A percentile compares a stretch with the other conserved stretches of the same genome.
Evolutionary conservation across 2,888 invertebrate species (phyloP).

Genomic region (Dryococelus australis): DNA sequence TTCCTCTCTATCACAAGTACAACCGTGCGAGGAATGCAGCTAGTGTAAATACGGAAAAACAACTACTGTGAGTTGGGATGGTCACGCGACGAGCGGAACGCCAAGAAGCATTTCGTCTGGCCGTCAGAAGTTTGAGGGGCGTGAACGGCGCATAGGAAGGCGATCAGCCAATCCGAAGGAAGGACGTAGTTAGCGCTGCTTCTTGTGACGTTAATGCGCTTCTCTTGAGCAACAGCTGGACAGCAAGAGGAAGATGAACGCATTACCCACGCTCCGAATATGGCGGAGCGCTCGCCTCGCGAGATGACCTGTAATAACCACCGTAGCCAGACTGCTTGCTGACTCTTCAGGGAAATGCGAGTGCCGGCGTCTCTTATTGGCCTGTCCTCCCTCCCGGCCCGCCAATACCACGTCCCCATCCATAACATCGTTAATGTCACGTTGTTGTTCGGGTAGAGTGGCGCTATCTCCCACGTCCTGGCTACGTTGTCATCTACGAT

Average conservation of each 20-base stretch:
- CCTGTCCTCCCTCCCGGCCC: too few species aligned
- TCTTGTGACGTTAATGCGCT: background rate
- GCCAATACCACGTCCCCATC: too few species aligned
- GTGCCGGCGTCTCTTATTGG: background rate
- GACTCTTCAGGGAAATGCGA: background rate
- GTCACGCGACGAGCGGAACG: too few species aligned
- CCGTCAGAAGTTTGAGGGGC: background rate
- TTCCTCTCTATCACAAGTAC: too few species aligned
- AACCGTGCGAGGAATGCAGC: too few species aligned
- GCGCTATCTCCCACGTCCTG: too few species aligned
- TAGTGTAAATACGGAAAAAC: too few species aligned
- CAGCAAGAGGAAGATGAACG: background rate
- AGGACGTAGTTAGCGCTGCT: background rate
- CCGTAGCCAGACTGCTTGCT: background rate
- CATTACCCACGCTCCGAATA: conserved; percentile 11
- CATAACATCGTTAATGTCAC: too few species aligned
- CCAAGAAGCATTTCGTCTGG: background rate
- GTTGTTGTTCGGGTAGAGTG: too few species aligned
- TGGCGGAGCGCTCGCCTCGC: background rate
- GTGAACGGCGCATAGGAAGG: background rate
- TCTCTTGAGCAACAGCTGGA: background rate
- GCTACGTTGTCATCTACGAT: too few species aligned
- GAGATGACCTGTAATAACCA: background rate
- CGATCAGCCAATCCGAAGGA: conserved; percentile 1
- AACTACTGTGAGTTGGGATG: too few species aligned